Evolutionary conservation across 2,888 invertebrate species (phyloP).

Genomic region (Pseudanteris insignis): DNA sequence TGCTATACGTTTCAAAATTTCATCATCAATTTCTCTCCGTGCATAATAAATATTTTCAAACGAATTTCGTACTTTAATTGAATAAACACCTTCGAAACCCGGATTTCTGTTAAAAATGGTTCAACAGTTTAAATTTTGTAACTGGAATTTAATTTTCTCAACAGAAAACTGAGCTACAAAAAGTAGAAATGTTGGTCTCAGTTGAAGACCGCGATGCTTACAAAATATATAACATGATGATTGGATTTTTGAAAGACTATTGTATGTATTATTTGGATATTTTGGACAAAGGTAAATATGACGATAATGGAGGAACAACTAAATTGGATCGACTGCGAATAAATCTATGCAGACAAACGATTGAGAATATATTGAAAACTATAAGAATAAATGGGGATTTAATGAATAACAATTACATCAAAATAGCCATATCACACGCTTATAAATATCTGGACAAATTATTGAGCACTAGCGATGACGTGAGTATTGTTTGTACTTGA

Average conservation of each 20-base stretch:
- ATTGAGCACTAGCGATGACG: constrained; percentile 66
- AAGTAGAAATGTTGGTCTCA: constrained; percentile 61
- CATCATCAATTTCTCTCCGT: too few species aligned
- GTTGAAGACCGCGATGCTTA: constrained; percentile 55
- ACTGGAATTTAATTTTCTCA: too few species aligned
- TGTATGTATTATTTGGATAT: constrained; percentile 65
- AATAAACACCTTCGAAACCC: too few species aligned
- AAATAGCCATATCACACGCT: constrained; percentile 59
- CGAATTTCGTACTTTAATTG: too few species aligned
- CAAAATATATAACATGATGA: constrained; percentile 55
- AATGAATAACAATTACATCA: constrained; percentile 55
- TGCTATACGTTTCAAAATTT: too few species aligned
- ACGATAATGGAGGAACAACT: constrained; percentile 56
- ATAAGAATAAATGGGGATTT: constrained; percentile 58
- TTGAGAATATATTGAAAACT: constrained; percentile 54
- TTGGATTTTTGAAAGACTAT: constrained; percentile 52
- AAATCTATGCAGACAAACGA: constrained; percentile 54
- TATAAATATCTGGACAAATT: constrained; percentile 66
- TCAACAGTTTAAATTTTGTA: too few species aligned
- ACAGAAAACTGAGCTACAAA: constrained; percentile 63
- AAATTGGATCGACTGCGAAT: constrained; percentile 58
- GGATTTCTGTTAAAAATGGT: too few species aligned
- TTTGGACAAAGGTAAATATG: constrained; percentile 51
- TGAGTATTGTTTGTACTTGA: too few species aligned
- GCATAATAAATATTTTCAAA: too few species aligned